phyloP scores from a whole-genome alignment of 2,888 invertebrate genomes.

The Embidobia sp. region DNA sequence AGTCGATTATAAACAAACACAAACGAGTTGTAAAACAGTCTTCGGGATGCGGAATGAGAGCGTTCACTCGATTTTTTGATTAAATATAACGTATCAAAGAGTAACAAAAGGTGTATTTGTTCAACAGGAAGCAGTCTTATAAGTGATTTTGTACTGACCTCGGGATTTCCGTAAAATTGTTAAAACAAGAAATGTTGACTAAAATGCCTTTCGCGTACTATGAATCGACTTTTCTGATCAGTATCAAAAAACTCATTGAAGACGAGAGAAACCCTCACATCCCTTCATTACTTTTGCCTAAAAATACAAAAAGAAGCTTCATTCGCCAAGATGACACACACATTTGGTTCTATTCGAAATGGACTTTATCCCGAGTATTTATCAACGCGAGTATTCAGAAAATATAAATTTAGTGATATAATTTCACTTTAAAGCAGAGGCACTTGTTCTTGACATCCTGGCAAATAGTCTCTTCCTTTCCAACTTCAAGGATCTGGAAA shows the following conservation, averaged over 20 bases:
- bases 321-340: constrained; percentile 29
- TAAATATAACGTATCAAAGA: constrained; percentile 4
- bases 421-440: no score
- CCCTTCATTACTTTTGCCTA: constrained; percentile 31
- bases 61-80: constrained; percentile 33
- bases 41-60: constrained; percentile 61
- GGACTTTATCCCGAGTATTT: no score
- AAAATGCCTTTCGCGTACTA: constrained; percentile 20
- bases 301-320: constrained; percentile 10
- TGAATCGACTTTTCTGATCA: neutral
- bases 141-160: constrained; percentile 46
- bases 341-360: no score
- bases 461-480: no score
- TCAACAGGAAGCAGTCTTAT: constrained; percentile 36
- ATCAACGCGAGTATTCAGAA: no score
- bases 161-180: constrained; percentile 6
- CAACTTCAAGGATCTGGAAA: no score
- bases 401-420: no score
- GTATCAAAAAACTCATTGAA: constrained; percentile 14
- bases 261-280: constrained; percentile 43
- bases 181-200: constrained; percentile 18
- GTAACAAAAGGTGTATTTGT: constrained; percentile 30
- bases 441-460: no score
- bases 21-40: constrained; percentile 62
- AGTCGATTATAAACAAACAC: constrained; percentile 61